Conservation (phyloP, 2,888 invertebrate species). For the Aleiodes testaceus region DNA sequence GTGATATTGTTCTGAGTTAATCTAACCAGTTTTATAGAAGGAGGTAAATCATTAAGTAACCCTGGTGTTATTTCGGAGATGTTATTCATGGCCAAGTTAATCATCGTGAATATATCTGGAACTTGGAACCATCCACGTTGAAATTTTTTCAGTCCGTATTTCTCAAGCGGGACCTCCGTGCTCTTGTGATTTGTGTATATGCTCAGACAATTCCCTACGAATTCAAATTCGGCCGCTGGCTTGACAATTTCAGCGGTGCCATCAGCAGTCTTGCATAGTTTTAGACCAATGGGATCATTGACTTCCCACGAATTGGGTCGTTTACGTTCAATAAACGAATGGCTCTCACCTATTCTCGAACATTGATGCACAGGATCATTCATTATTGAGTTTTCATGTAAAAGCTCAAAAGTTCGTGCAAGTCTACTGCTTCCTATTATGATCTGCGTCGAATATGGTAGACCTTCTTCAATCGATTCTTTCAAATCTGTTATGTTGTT, state of each 20-base stretch:
- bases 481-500: slow-evolving; percentile 56
- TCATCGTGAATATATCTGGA: slow-evolving; percentile 43
- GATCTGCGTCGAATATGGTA: slow-evolving; percentile 51
- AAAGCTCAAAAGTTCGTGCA: too few species aligned
- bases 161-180: too few species aligned
- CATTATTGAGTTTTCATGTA: too few species aligned
- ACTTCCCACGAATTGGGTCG: too few species aligned
- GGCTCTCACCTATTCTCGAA: too few species aligned
- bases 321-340: too few species aligned
- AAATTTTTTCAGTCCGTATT: slow-evolving; percentile 54
- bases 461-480: slow-evolving; percentile 56
- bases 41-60: slow-evolving; percentile 59
- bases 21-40: slow-evolving; percentile 51
- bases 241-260: slow-evolving; percentile 50
- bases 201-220: slow-evolving; percentile 45
- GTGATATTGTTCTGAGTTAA: slow-evolving; percentile 55
- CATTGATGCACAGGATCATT: too few species aligned
- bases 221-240: slow-evolving; percentile 40
- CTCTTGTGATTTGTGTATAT: slow-evolving; percentile 46
- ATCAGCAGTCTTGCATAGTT: slow-evolving; percentile 52
- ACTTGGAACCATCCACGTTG: slow-evolving; percentile 59
- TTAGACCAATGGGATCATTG: slow-evolving; percentile 34
- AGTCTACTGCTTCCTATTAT: slow-evolving; percentile 50
- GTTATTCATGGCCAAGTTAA: slow-evolving; percentile 56
- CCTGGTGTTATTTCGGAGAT: slow-evolving; percentile 58